Conservation (phyloP, 2,888 invertebrate species). For the Chaitophorus viminalis region DNA sequence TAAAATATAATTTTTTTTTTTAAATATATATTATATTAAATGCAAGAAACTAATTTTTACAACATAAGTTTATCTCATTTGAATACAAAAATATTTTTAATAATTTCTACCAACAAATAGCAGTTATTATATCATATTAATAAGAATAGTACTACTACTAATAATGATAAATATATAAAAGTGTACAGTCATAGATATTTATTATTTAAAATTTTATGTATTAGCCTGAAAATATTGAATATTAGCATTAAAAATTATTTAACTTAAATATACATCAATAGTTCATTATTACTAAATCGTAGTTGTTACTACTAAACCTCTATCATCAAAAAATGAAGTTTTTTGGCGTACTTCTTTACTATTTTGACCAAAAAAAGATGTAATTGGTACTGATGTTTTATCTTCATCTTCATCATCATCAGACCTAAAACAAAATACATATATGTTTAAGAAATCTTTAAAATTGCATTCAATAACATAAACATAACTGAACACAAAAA, state of each 20-base stretch:
- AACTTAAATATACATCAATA: not conserved
- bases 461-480: not conserved
- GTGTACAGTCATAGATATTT: not conserved
- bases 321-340: slow-evolving; percentile 52
- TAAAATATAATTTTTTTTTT: no score
- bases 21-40: no score
- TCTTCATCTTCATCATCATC: slow-evolving; percentile 70
- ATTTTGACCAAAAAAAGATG: slow-evolving; percentile 67
- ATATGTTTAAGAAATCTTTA: not conserved
- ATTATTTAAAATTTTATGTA: not conserved
- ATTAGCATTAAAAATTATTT: not conserved
- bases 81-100: not conserved
- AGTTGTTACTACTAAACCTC: slow-evolving; percentile 37
- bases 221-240: not conserved
- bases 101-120: not conserved
- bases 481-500: not conserved
- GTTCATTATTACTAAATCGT: slow-evolving; percentile 13
- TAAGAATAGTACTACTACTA: no score
- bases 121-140: not conserved
- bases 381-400: slow-evolving; percentile 67
- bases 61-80: not conserved
- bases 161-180: no score
- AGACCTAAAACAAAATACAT: slow-evolving; percentile 66
- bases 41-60: no score
- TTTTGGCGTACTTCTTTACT: slow-evolving; percentile 44